Evolutionary conservation across 2,888 invertebrate species (phyloP).

Genomic region (Lepetodrilus schrolli): DNA sequence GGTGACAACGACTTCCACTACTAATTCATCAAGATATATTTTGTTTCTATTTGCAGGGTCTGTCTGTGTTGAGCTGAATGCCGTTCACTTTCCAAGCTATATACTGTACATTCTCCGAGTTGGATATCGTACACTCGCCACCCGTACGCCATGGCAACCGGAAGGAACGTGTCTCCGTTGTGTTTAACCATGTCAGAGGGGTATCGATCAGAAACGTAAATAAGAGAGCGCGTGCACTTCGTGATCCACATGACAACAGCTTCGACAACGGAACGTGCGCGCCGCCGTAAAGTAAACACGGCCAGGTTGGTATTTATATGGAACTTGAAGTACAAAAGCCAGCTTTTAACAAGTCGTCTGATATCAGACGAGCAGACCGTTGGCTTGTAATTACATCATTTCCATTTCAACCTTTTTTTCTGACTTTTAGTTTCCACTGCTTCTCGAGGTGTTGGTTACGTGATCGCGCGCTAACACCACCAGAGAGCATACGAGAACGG

Average conservation of each 20-base stretch:
- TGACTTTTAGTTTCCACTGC: neutral
- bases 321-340: neutral
- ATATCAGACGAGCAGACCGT: neutral
- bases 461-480: neutral
- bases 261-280: neutral
- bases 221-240: neutral
- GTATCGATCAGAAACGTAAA: neutral
- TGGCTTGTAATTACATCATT: neutral
- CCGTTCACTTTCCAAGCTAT: neutral
- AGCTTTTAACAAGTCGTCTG: neutral
- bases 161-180: neutral
- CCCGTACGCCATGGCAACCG: neutral
- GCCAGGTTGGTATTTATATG: neutral
- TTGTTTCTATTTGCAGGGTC: neutral
- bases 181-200: slow-evolving; percentile 10
- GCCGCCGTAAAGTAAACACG: neutral
- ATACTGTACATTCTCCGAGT: too few relatives aligned
- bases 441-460: neutral
- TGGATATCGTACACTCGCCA: too few relatives aligned
- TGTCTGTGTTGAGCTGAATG: neutral
- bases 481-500: neutral
- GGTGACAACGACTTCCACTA: too few relatives aligned
- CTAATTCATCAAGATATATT: too few relatives aligned
- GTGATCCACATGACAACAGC: slow-evolving; percentile 8
- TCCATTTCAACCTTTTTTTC: neutral